A percentile compares a stretch with the other conserved stretches of the same genome.
Evolutionary conservation across 92 coral and sea anemone genomes (phyloP).

Genomic region (Chrysogorgia sp.): DNA sequence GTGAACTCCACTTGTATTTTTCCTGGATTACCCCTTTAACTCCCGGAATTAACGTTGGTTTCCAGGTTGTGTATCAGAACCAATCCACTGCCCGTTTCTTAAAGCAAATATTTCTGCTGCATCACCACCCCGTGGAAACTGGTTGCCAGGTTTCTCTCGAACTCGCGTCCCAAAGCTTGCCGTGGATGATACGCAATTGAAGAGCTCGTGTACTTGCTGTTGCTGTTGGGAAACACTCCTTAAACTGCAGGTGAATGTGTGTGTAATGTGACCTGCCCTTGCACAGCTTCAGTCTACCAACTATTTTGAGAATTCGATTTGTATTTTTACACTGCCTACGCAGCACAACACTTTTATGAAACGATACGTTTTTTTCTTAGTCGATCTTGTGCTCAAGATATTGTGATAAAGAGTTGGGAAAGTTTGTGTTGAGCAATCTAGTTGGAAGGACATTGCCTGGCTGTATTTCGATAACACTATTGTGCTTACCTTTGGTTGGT

Average conservation of each 20-base stretch:
- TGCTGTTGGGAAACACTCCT: constrained; percentile 81
- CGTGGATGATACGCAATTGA: background rate
- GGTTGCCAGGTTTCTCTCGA: background rate
- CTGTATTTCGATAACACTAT: constrained; percentile 64
- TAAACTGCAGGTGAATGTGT: constrained; percentile 76
- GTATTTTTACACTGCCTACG: too few relatives aligned
- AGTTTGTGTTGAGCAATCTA: constrained; percentile 58
- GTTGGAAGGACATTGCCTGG: constrained; percentile 64
- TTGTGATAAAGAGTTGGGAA: constrained; percentile 67
- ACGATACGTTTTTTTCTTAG: constrained; percentile 37
- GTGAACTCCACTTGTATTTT: too few relatives aligned
- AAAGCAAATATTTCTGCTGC: constrained; percentile 19
- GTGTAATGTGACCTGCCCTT: background rate
- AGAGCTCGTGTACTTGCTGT: constrained; percentile 67
- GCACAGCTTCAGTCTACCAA: background rate
- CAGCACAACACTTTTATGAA: background rate
- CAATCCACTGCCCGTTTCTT: constrained; percentile 49
- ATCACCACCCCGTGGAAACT: constrained; percentile 13
- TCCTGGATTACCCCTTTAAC: background rate
- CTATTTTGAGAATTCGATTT: background rate
- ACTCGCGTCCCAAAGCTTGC: constrained; percentile 6
- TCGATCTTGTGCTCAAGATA: constrained; percentile 78
- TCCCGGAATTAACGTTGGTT: too few relatives aligned
- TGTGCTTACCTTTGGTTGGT: constrained; percentile 77
- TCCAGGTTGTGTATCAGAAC: constrained; percentile 42